phyloP scores from a whole-genome alignment of 2,888 invertebrate species.

The Melolontha melolontha region DNA sequence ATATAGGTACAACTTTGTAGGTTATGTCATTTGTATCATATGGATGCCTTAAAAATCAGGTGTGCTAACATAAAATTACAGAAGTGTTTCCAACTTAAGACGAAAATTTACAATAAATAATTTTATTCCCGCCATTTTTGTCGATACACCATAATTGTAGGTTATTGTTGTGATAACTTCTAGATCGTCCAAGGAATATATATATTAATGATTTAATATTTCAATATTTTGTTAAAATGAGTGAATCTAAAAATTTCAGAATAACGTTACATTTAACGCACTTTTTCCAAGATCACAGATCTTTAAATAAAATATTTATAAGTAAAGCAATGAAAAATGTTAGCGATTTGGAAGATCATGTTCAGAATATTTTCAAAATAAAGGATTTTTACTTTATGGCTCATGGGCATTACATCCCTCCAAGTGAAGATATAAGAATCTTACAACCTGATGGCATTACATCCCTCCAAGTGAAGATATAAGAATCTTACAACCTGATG shows the following conservation, averaged over 20 bases:
- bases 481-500: slow-evolving; percentile 53
- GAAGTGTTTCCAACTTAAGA: too few relatives aligned
- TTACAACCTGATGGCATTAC: slow-evolving; percentile 57
- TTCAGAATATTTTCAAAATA: slow-evolving; percentile 58
- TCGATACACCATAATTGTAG: too few relatives aligned
- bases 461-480: slow-evolving; percentile 62
- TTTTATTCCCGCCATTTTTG: too few relatives aligned
- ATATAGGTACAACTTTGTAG: too few relatives aligned
- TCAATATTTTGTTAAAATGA: too few relatives aligned
- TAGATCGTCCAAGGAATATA: too few relatives aligned
- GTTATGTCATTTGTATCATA: too few relatives aligned
- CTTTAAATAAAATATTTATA: slow-evolving; percentile 45
- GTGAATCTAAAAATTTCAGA: slow-evolving; percentile 35
- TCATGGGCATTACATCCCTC: slow-evolving; percentile 59
- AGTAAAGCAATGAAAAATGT: slow-evolving; percentile 50
- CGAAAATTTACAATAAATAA: too few relatives aligned
- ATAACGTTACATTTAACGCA: slow-evolving; percentile 43
- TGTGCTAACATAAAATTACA: too few relatives aligned
- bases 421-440: slow-evolving; percentile 60
- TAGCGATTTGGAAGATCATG: slow-evolving; percentile 57
- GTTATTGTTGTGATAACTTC: too few relatives aligned
- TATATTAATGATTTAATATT: too few relatives aligned
- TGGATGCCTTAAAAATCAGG: too few relatives aligned
- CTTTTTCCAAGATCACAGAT: slow-evolving; percentile 47
- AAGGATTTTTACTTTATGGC: slow-evolving; percentile 60